A percentile compares a stretch with the other conserved stretches of the same genome.
These are phyloP conservation scores for Resseliella maxima DNA, from an alignment of 2,888 invertebrate species.

Conservation along the genomic window DNA sequence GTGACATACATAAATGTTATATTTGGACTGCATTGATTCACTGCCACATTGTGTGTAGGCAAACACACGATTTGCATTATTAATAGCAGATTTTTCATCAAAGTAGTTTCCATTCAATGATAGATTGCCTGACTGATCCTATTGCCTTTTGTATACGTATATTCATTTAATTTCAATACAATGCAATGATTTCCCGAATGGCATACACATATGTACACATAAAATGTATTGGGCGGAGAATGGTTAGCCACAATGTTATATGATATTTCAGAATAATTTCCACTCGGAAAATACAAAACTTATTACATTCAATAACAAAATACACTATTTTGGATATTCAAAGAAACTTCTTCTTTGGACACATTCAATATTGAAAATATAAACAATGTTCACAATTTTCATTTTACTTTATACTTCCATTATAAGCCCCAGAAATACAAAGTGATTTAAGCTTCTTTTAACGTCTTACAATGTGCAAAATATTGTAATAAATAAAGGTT, in stretches of 20 bases:
- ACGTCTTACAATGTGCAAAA: conserved; percentile 40
- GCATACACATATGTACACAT: not conserved
- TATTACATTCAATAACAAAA: not conserved
- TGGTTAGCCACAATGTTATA: not conserved
- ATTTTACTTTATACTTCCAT: not conserved
- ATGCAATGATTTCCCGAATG: conserved; percentile 48
- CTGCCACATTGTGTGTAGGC: not conserved
- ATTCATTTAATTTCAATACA: conserved; percentile 24
- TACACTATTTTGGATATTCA: not conserved
- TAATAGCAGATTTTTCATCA: conserved; percentile 28
- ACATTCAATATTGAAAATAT: not conserved
- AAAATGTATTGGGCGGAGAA: not conserved
- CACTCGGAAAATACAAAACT: not conserved
- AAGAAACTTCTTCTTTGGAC: not conserved
- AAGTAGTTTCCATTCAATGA: not conserved
- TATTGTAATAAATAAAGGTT: conserved; percentile 45
- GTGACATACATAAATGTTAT: too few relatives aligned
- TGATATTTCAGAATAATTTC: not conserved
- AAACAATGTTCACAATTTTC: not conserved
- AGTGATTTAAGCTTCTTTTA: conserved; percentile 14
- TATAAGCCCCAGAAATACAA: not conserved
- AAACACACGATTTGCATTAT: conserved; percentile 21
- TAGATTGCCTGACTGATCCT: not conserved
- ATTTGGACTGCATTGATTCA: not conserved
- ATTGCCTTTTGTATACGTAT: not conserved